A percentile compares a stretch with the other conserved stretches of the same genome.
Conservation (phyloP, 2,888 invertebrate species). For the Cremastinae sp. region DNA sequence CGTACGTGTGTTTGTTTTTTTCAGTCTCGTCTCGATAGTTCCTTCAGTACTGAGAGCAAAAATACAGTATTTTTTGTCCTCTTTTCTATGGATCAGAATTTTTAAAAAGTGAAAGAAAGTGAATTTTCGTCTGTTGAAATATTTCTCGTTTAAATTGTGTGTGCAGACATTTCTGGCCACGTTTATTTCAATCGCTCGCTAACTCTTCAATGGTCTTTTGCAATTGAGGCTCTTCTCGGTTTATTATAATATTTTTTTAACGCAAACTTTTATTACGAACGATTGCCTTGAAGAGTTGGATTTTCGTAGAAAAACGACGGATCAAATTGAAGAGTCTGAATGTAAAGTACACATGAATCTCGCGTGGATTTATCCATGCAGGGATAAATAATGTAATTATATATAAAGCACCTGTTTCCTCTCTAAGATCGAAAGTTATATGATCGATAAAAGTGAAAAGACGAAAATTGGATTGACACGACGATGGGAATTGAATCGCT, state of each 20-base stretch:
- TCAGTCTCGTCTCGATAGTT: conserved; percentile 42
- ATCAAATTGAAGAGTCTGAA: conserved; percentile 5
- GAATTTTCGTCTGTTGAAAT: background rate
- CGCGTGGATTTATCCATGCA: conserved; percentile 13
- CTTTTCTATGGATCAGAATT: conserved; percentile 9
- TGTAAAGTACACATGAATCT: conserved; percentile 18
- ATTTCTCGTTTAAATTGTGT: background rate
- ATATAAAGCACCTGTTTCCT: conserved; percentile 44
- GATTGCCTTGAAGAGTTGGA: conserved; percentile 4
- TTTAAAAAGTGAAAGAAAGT: background rate
- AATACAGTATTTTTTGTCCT: conserved; percentile 42
- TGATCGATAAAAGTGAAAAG: conserved; percentile 18
- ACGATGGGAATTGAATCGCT: conserved; percentile 66
- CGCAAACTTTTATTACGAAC: conserved; percentile 1
- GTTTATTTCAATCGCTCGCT: background rate
- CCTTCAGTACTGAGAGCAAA: conserved; percentile 14
- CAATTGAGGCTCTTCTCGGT: background rate
- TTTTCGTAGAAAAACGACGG: background rate
- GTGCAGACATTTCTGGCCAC: too few relatives aligned
- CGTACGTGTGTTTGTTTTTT: conserved; percentile 17
- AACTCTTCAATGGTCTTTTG: background rate
- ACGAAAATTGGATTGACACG: conserved; percentile 35
- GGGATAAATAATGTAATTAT: conserved; percentile 45
- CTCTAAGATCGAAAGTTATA: conserved; percentile 17
- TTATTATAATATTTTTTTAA: background rate